Percentiles rank a stretch among this genome's conserved stretches.
These are phyloP conservation scores for Neosilurus hyrtlii DNA, from an alignment of 2,797 vertebrate species.

Conservation along the genomic window DNA sequence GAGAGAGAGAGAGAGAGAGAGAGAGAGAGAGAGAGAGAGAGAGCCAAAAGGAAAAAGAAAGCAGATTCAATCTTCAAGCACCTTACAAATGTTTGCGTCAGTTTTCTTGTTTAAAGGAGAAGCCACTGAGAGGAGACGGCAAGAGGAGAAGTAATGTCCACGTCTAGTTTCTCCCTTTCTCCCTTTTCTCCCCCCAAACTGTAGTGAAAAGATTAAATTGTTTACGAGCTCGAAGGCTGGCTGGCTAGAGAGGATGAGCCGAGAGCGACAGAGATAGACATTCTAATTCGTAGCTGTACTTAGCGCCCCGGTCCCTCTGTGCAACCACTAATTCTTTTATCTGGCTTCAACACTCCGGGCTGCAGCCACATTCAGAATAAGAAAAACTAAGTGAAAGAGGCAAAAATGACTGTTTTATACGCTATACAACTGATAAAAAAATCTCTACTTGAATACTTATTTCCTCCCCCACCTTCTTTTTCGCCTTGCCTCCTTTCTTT, in stretches of 20 bases:
- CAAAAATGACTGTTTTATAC: slow-evolving; percentile 86
- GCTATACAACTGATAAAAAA: slow-evolving; percentile 88
- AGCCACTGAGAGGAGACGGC: slow-evolving; percentile 59
- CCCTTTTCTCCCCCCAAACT: slow-evolving; percentile 75
- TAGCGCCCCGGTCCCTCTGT: slow-evolving; percentile 85
- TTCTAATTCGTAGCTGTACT: slow-evolving; percentile 94
- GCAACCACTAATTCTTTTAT: slow-evolving; percentile 99
- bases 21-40: slow-evolving; percentile 48
- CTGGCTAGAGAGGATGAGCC: slow-evolving; percentile 88
- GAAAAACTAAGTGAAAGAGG: slow-evolving; percentile 75
- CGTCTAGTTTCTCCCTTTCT: slow-evolving; percentile 58
- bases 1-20: not conserved
- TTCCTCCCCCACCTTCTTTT: slow-evolving; percentile 64
- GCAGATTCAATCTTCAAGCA: slow-evolving; percentile 72
- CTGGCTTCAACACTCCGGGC: slow-evolving; percentile 96
- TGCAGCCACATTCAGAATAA: slow-evolving; percentile 89
- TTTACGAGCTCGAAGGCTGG: slow-evolving; percentile 90
- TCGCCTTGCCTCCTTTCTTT: slow-evolving; percentile 38
- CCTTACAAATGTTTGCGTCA: slow-evolving; percentile 81
- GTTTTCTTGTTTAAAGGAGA: slow-evolving; percentile 73
- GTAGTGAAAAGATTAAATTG: slow-evolving; percentile 99
- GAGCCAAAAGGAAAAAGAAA: slow-evolving; percentile 62
- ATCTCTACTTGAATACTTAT: slow-evolving; percentile 92
- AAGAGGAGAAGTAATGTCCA: slow-evolving; percentile 72
- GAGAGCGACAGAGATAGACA: slow-evolving; percentile 95